Evolutionary conservation across 2,113 vertebrate species (phyloP).

Genomic region (Sebastes fasciatus): DNA sequence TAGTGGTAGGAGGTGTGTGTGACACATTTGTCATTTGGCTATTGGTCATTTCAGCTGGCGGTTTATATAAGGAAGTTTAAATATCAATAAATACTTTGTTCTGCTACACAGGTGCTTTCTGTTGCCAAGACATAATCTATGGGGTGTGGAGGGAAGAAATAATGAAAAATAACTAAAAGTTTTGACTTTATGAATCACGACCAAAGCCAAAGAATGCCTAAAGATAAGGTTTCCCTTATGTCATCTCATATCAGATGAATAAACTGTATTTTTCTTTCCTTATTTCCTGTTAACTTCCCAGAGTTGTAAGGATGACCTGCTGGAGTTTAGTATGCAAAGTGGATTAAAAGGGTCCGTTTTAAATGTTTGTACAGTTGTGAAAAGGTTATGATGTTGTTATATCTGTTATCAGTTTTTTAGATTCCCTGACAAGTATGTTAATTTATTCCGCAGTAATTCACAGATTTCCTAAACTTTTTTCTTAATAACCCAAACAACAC

Average conservation of each 20-base stretch:
- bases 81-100: conserved; percentile 75
- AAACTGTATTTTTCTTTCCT: not conserved
- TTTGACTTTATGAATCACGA: conserved; percentile 6
- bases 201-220: not conserved
- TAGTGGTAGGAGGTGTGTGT: conserved; percentile 72
- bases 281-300: not conserved
- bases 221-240: not conserved
- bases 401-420: not conserved
- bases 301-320: not conserved
- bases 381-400: not conserved
- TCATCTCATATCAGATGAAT: not conserved
- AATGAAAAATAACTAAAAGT: conserved; percentile 20
- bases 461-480: not conserved
- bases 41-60: conserved; percentile 70
- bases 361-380: not conserved
- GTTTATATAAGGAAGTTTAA: conserved; percentile 75
- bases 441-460: not conserved
- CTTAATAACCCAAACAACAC: not conserved
- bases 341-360: not conserved
- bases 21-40: conserved; percentile 74
- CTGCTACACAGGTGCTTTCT: conserved; percentile 64
- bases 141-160: conserved; percentile 34
- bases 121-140: conserved; percentile 38
- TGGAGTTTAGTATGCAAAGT: not conserved
- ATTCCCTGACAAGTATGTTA: not conserved